These are phyloP conservation scores for Leptothorax acervorum DNA, from an alignment of 2,888 invertebrate genomes.

Conservation along the genomic window DNA sequence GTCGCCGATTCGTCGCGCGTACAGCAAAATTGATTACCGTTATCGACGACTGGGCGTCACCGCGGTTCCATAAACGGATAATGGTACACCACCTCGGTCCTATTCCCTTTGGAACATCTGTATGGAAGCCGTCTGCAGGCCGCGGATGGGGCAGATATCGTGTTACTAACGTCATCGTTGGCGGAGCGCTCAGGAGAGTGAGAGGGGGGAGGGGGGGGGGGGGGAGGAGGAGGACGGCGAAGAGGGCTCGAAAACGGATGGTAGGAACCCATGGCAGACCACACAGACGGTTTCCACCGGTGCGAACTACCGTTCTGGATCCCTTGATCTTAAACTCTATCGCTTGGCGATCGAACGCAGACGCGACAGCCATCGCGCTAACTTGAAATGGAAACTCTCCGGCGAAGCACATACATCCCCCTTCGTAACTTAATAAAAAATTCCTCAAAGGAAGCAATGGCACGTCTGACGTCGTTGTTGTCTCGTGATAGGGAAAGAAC, in stretches of 20 bases:
- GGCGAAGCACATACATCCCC: not conserved
- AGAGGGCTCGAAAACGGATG: slow-evolving; percentile 66
- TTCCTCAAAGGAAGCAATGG: not conserved
- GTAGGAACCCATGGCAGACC: slow-evolving; percentile 68
- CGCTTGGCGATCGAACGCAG: slow-evolving; percentile 47
- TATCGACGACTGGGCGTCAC: slow-evolving; percentile 65
- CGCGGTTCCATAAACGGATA: slow-evolving; percentile 74
- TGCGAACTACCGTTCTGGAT: slow-evolving; percentile 64
- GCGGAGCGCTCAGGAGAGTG: slow-evolving; percentile 72
- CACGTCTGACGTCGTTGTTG: not conserved
- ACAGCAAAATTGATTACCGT: slow-evolving; percentile 70
- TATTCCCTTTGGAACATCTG: slow-evolving; percentile 80
- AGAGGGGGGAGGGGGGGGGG: slow-evolving; percentile 42
- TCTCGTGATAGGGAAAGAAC: not conserved
- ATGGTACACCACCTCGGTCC: slow-evolving; percentile 75
- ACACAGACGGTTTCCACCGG: slow-evolving; percentile 71
- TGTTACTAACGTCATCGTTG: slow-evolving; percentile 83
- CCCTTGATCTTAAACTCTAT: slow-evolving; percentile 53
- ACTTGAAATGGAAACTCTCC: slow-evolving; percentile 51
- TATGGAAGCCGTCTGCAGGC: slow-evolving; percentile 81
- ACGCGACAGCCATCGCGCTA: slow-evolving; percentile 47
- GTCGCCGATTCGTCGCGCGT: slow-evolving; percentile 65
- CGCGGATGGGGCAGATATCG: slow-evolving; percentile 81
- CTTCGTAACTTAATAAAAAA: slow-evolving; percentile 42
- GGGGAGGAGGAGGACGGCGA: not conserved